phyloP scores from a whole-genome alignment of 2,888 invertebrate genomes.

The Itoplectis maculator region DNA sequence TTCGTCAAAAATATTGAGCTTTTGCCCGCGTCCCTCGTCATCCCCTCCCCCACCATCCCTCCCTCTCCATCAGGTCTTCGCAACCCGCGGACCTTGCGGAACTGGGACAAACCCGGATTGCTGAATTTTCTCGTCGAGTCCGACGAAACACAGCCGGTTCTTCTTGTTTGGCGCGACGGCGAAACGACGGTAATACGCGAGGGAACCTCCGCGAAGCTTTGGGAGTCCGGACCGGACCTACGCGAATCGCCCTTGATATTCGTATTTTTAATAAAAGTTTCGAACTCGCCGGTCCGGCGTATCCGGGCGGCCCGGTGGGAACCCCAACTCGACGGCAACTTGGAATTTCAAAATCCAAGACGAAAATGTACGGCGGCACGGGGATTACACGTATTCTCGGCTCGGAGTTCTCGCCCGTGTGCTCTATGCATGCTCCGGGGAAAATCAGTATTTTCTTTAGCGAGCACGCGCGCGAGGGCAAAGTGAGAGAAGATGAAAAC shows the following conservation, averaged over 20 bases:
- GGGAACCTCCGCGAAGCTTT: background rate
- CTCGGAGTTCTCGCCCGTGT: background rate
- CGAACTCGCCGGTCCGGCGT: background rate
- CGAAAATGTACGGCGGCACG: slow-evolving; percentile 27
- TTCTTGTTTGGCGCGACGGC: background rate
- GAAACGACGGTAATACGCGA: background rate
- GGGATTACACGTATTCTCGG: slow-evolving; percentile 24
- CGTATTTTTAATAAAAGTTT: slow-evolving; percentile 24
- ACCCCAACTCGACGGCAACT: background rate
- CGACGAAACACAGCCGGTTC: background rate
- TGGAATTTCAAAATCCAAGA: background rate
- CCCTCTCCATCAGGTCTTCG: background rate
- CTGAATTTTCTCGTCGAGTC: background rate
- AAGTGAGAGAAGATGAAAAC: background rate
- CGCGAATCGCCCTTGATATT: background rate
- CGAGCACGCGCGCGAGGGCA: slow-evolving; percentile 2
- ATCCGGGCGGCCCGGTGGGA: background rate
- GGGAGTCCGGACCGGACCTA: background rate
- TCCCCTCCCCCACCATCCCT: no score
- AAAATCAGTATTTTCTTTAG: background rate
- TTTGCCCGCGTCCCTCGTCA: no score
- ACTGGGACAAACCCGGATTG: slow-evolving; percentile 14
- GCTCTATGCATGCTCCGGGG: background rate
- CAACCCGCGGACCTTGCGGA: background rate
- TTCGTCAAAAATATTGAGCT: slow-evolving; percentile 43